A percentile compares a stretch with the other conserved stretches of the same genome.
Conservation (phyloP, 2,888 invertebrate species). For the Caenorhabditis japonica region DNA sequence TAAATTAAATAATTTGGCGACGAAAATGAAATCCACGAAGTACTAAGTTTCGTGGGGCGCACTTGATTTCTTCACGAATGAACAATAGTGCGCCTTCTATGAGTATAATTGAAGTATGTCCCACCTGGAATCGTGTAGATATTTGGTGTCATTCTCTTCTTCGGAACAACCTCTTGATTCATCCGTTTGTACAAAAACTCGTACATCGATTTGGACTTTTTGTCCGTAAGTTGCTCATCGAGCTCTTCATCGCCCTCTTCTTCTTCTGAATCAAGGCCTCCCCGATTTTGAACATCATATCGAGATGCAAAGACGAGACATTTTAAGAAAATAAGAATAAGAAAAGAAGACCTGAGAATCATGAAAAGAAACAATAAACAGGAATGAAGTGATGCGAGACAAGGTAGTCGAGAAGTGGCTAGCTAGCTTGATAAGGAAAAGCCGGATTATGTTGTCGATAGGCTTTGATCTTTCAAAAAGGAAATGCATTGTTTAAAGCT, state of each 20-base stretch:
- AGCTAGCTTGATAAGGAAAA: constrained; percentile 17
- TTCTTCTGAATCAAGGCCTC: constrained; percentile 34
- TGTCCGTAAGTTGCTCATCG: constrained; percentile 37
- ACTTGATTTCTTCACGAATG: no score
- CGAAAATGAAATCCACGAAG: no score
- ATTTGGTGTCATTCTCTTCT: constrained; percentile 52
- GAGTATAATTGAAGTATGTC: no score
- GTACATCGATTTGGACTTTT: constrained; percentile 46
- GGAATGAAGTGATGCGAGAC: constrained; percentile 22
- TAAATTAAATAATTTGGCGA: no score
- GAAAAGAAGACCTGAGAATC: constrained; percentile 28
- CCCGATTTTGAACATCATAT: constrained; percentile 48
- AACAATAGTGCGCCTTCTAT: no score
- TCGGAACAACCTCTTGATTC: constrained; percentile 61
- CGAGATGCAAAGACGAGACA: constrained; percentile 15
- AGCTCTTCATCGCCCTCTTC: constrained; percentile 34
- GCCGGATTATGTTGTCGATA: constrained; percentile 40
- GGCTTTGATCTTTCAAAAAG: constrained; percentile 40
- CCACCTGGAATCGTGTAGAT: constrained; percentile 62
- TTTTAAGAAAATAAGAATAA: constrained; percentile 29
- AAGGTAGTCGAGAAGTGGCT: constrained; percentile 16
- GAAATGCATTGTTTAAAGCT: no score
- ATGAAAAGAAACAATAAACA: constrained; percentile 35
- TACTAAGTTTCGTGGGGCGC: no score
- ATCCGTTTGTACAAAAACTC: constrained; percentile 62